Percentiles rank a stretch among this genome's conserved stretches.
Evolutionary conservation across 2,113 vertebrate species (phyloP).

Genomic region (Sylvia atricapilla): DNA sequence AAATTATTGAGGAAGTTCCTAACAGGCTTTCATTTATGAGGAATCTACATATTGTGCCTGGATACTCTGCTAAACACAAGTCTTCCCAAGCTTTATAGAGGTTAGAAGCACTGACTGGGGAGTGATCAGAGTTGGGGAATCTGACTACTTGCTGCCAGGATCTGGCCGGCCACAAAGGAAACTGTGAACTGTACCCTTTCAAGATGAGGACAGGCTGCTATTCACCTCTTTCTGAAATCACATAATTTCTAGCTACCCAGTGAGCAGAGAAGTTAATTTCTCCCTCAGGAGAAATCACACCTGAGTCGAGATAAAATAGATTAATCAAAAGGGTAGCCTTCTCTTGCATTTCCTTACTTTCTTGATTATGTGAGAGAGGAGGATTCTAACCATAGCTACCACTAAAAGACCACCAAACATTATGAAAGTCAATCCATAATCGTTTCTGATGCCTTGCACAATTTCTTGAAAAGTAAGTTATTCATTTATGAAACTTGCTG

Average conservation of each 20-base stretch:
- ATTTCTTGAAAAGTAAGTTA: constrained; percentile 5
- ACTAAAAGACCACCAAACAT: not conserved
- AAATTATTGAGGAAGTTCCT: not conserved
- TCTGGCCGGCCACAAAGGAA: not conserved
- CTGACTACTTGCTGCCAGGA: not conserved
- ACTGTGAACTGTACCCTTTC: not conserved
- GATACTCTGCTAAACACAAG: not conserved
- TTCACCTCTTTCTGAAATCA: not conserved
- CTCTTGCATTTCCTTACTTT: not conserved
- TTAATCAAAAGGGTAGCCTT: not conserved
- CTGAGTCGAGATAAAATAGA: not conserved
- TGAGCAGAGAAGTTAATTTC: not conserved
- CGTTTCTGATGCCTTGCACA: not conserved
- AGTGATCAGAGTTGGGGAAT: accelerated
- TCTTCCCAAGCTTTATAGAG: not conserved
- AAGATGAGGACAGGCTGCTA: not conserved
- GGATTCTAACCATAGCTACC: not conserved
- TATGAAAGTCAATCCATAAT: not conserved
- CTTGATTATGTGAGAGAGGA: not conserved
- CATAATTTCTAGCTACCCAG: not conserved
- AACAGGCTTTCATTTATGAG: not conserved
- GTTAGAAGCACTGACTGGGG: not conserved
- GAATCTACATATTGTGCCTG: not conserved
- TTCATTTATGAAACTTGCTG: not conserved
- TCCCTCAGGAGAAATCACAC: not conserved